Conservation (phyloP, 2,888 invertebrate species). For the Miltochrista miniata region DNA sequence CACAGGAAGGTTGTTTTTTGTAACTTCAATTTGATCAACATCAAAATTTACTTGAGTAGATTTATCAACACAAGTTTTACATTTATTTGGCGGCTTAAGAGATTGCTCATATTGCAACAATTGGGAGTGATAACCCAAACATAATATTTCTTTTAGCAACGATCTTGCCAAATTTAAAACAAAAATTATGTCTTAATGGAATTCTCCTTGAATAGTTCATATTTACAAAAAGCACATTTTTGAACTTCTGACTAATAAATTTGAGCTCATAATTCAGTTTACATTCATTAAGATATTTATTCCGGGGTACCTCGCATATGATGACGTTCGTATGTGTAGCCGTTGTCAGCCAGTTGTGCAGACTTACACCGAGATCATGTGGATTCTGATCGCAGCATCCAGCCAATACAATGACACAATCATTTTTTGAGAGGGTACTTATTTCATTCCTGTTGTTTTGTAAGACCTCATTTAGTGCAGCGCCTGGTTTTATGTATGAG, state of each 20-base stretch:
- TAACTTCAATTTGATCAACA: not conserved
- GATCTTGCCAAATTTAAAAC: not conserved
- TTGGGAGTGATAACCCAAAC: not conserved
- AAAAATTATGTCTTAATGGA: not conserved
- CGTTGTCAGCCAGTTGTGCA: not conserved
- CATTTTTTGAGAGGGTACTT: not conserved
- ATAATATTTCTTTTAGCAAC: not conserved
- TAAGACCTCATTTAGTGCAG: not conserved
- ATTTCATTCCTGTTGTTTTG: not conserved
- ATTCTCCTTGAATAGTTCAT: not conserved
- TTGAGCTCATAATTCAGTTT: slow-evolving; percentile 1
- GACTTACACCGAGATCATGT: not conserved
- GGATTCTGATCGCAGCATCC: not conserved
- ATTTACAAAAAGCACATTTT: not conserved
- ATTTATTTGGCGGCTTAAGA: not conserved
- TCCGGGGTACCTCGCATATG: not conserved
- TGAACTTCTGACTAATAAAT: not conserved
- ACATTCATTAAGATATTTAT: not conserved
- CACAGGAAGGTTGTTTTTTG: not conserved
- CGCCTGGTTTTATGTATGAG: not conserved
- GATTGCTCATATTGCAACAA: not conserved
- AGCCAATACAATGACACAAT: not conserved
- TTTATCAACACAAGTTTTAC: not conserved
- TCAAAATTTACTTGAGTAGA: not conserved
- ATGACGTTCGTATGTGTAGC: slow-evolving; percentile 7